Conservation (phyloP, 1,140 invertebrate species). For the Bombus pyrosoma region DNA sequence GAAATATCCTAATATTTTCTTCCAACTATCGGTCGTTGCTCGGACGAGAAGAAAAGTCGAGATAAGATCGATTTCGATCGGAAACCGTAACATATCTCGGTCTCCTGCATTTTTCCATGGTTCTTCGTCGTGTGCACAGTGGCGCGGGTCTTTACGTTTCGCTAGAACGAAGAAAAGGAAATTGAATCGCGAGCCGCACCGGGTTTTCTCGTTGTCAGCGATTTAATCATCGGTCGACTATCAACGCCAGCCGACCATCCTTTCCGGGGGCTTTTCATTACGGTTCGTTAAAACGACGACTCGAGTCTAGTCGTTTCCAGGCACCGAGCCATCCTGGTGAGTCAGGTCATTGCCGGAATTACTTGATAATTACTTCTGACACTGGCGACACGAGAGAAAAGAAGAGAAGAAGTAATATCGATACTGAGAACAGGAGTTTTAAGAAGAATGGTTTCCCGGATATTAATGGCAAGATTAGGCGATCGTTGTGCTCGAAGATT, state of each 20-base stretch:
- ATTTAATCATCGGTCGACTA: conserved; percentile 36
- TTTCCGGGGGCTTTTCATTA: conserved; percentile 20
- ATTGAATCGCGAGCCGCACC: neutral
- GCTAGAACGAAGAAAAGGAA: neutral
- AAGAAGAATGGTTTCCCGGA: neutral
- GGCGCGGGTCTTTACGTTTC: neutral
- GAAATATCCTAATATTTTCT: neutral
- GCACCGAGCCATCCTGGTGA: conserved; percentile 12
- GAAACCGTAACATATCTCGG: neutral
- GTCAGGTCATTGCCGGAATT: conserved; percentile 38
- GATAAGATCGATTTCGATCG: neutral
- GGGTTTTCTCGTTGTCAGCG: conserved; percentile 22
- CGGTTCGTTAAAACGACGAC: conserved; percentile 16
- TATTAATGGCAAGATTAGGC: neutral
- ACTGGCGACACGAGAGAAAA: neutral
- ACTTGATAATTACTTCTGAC: conserved; percentile 40
- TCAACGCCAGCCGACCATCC: conserved; percentile 23
- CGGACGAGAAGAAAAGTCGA: neutral
- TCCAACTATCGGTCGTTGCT: neutral
- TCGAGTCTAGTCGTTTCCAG: conserved; percentile 14
- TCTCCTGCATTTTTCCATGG: neutral
- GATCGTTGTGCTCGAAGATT: neutral
- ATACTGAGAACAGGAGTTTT: neutral
- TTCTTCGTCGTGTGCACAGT: neutral
- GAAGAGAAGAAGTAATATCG: no score